Base-by-base conservation (phyloP, 92 coral and sea anemone species). In the Pocillopora meandrina region DNA sequence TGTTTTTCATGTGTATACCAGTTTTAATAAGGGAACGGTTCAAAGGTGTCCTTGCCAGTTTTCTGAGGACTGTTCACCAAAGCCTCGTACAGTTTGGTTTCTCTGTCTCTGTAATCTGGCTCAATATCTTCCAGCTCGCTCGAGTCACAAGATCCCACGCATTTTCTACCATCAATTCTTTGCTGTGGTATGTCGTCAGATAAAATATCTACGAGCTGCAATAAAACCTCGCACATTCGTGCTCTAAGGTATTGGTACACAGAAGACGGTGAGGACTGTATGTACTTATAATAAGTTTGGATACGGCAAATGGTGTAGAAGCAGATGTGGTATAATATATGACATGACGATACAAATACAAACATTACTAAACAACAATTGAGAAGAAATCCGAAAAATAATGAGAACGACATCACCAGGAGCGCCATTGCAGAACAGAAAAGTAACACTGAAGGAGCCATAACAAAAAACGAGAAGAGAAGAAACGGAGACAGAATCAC, bases 61-160 rank as follows among this genome's bases (percentile, higher is more conserved):
- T 19, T 18, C 61, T 72, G 52, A 20, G 74, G 77, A 15, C 65
- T 83, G 64, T 61, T 18, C 23, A 83, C 80, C 10, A 83, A 65
- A 61, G 86, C 74, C 2, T 83, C 86, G 74, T 83, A 83, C 56
- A 83, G 64, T 65, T 83, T 83, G 61, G 31, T 23, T 74, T 72
- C 80, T 73, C 80, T 52, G 74, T 83, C 86, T 63, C 86, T 73
- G 66, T 83, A 83, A 65, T 83, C 86, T 20, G 86, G 86, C 73
- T 83, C 86, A 83, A 83, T 74, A 64, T 83, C 86, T 73, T 72
- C 80, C 61, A 83, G 55, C 64, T 83, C 86, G 35, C 69, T 81
- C 16, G 85, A 56, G 13, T 70, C 68, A 33, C 18, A 5, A 6
- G 85, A 57, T 10, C 42, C 77, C 9, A 6, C 42, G 60, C 5